Conservation (phyloP, 2,888 invertebrate species). For the Microctonus brassicae region DNA sequence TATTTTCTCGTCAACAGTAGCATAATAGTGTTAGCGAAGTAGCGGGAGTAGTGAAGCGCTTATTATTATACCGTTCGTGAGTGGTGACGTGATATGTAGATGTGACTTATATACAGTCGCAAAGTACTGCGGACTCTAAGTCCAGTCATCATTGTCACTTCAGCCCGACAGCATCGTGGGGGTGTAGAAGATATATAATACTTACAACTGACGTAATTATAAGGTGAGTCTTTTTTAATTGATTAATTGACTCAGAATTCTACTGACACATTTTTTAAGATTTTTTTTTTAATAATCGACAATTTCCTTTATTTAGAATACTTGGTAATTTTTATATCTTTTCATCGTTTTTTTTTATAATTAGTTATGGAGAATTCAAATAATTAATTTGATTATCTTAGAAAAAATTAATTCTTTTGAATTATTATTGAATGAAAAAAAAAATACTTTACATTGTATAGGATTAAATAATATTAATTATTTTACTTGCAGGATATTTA, state of each 20-base stretch:
- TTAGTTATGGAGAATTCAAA: too few species aligned
- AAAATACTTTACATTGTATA: too few species aligned
- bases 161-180: slow-evolving; percentile 42
- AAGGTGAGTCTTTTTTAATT: slow-evolving; percentile 36
- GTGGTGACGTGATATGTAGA: slow-evolving; percentile 41
- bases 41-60: slow-evolving; percentile 21
- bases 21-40: slow-evolving; percentile 8
- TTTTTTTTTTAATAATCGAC: too few species aligned
- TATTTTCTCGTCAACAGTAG: slow-evolving; percentile 17
- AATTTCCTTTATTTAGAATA: background rate
- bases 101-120: slow-evolving; percentile 39
- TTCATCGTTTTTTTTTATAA: too few species aligned
- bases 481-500: too few species aligned
- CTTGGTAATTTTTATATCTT: background rate
- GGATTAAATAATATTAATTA: too few species aligned
- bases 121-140: slow-evolving; percentile 24
- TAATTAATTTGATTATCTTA: too few species aligned
- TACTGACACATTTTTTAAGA: too few species aligned
- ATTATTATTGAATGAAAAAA: too few species aligned
- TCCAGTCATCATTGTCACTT: slow-evolving; percentile 48
- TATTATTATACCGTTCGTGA: slow-evolving; percentile 27
- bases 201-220: slow-evolving; percentile 3
- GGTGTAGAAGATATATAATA: slow-evolving; percentile 26
- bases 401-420: too few species aligned
- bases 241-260: too few species aligned